Evolutionary conservation across 1,140 invertebrate genomes (phyloP), one percentile per base, ranked within the genome.

Genomic region (Sarcophaga peregrina): DNA sequence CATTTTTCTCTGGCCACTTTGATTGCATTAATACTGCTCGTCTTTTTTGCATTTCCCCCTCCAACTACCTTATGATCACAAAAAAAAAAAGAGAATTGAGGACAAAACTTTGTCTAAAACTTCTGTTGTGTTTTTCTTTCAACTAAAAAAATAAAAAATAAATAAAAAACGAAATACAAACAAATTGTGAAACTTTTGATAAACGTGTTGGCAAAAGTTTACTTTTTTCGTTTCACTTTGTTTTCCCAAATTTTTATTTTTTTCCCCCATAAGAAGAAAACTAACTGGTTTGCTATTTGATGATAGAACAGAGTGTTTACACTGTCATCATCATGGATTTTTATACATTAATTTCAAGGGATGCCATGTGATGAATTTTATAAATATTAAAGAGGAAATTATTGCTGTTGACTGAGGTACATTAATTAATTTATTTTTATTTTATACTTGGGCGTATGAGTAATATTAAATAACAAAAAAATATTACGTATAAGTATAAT

Each of bases 121-220:
- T 68, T 68, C n/a, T 68, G n/a, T 68, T 68, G 9, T 68, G 54
- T 68, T 68, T 68, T 68, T 68, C n/a, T 68, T 68, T 68, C 11
- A 58, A 9, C 62, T 10, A 68, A 68, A 68, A 68, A 58, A 15
- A n/a, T 3, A 58, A 11, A 68, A 68, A 68, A 20, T 4, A 68
- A 68, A 37, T 37, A 37, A 37, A 37, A 37, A 37, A 37, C 1
- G 1, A 37, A 37, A 37, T 37, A 37, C 25, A 37, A 37, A 37
- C 25, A 37, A 37, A 37, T 37, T 37, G 25, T 37, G 25, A 37
- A 68, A 52, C n/a, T 9, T 68, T 68, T 9, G 17, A 20, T 68
- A 68, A 68, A 68, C 62, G 62, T 68, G 62, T 68, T 25, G 62
- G 62, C 15, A 68, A 68, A 68, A 68, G 17, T 25, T 68, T 68